Base-by-base conservation (phyloP, 2,797 vertebrate species). In the Cirrhinus mrigala region DNA sequence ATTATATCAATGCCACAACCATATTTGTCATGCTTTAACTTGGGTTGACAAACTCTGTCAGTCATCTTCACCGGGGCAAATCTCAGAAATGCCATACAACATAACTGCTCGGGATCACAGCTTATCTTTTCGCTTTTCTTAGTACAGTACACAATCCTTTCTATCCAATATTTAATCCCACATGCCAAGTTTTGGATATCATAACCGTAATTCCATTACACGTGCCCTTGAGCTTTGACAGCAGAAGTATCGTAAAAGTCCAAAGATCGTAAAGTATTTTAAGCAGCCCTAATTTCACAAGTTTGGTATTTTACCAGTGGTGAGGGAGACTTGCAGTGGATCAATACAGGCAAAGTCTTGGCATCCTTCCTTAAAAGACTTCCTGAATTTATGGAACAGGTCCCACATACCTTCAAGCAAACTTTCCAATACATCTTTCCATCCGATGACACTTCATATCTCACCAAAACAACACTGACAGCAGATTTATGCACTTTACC, bases 351-450 rank as follows among this genome's bases (percentile, higher is more conserved):
- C 24, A 78, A 74, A 77, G 84, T 74, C 68, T 58, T 85, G 81
- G 86, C 86, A 89, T 73, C 68, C 20, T 33, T 86, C 66, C 75
- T 60, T 82, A 86, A 87, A 82, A 56, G 14, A 29, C 90, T 90
- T 93, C 91, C 87, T 87, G 89, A 89, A 93, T 93, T 94, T 93
- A 94, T 95, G 93, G 93, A 94, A 94, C 93, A 94, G 93, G 93
- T 91, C 88, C 29, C 33, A 54, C 18, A 78, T 69, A 66, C 73
- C 44, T 88, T 70, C 56, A 81, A 83, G 33, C 54, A 10, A 20
- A 52, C 18, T 83, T 83, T 69, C 76, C 40, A 75, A 81, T 85
- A 54, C 78, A 46, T 70, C 71, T 24, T 78, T 86, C 60, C 20
- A 60, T 56, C 58, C 62, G 52, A 29, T 78, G 68, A 48, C 82